Percentiles rank a stretch among this genome's conserved stretches.
These are phyloP conservation scores for Stomorhina lunata DNA, from an alignment of 2,888 invertebrate species.

Conservation along the genomic window DNA sequence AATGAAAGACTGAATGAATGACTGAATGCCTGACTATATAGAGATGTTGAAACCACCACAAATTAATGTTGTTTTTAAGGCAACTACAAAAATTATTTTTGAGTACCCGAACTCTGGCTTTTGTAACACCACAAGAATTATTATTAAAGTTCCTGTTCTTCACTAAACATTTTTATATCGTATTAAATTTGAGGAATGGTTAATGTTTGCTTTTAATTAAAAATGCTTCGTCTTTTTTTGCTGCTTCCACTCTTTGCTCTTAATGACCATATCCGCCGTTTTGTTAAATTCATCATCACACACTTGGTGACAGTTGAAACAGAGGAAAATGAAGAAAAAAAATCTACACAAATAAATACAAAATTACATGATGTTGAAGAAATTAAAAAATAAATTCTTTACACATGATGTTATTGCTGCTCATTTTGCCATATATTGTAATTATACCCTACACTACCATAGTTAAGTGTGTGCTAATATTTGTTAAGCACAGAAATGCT, in stretches of 20 bases:
- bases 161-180: background rate
- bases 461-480: no score
- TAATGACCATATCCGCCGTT: conserved; percentile 60
- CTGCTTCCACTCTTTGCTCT: background rate
- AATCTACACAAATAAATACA: background rate
- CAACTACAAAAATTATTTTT: conserved; percentile 39
- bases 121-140: conserved; percentile 33
- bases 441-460: no score
- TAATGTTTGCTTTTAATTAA: conserved; percentile 60
- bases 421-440: no score
- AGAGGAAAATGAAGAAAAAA: background rate
- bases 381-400: conserved; percentile 21
- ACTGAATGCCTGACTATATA: background rate
- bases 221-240: background rate
- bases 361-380: conserved; percentile 22
- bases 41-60: conserved; percentile 38
- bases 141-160: conserved; percentile 14
- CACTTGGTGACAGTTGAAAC: conserved; percentile 40
- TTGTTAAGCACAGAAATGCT: no score
- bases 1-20: background rate
- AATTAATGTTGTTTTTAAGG: conserved; percentile 20
- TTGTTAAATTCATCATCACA: conserved; percentile 50
- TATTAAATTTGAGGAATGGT: background rate
- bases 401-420: conserved; percentile 43
- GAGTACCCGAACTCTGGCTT: background rate